phyloP scores from a whole-genome alignment of 2,113 vertebrate species.

The Gadus chalcogrammus region DNA sequence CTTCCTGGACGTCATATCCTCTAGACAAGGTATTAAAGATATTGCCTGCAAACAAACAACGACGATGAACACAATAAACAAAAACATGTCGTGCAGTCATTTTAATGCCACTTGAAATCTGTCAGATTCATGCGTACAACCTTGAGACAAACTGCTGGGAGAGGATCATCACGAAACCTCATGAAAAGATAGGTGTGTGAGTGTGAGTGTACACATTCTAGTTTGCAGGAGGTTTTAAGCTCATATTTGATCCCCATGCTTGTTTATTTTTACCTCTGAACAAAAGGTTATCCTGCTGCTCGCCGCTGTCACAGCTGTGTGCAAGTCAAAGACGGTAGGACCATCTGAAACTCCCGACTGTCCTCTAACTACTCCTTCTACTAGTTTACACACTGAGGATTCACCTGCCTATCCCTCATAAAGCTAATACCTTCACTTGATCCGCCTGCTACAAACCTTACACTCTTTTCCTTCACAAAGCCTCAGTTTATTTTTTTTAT shows the following conservation, averaged over 20 bases:
- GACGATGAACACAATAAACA: background rate
- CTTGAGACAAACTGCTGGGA: constrained; percentile 98
- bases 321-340: constrained; percentile 91
- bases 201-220: background rate
- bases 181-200: constrained; percentile 86
- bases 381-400: too few relatives aligned
- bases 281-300: constrained; percentile 88
- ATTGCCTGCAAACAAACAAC: background rate
- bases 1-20: constrained; percentile 94
- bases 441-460: background rate
- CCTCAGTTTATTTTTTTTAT: too few relatives aligned
- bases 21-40: constrained; percentile 84
- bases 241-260: background rate
- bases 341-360: too few relatives aligned
- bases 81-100: rapidly evolving
- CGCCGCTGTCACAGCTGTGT: constrained; percentile 96
- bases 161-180: constrained; percentile 88
- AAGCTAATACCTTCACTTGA: background rate
- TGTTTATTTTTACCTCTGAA: background rate
- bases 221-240: background rate
- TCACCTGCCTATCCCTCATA: background rate
- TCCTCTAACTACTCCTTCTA: too few relatives aligned
- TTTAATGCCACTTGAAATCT: constrained; percentile 7
- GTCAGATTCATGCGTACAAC: constrained; percentile 94
- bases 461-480: too few relatives aligned